phyloP scores from a whole-genome alignment of 2,888 invertebrate species.

The Hemicrepidius hirtus region DNA sequence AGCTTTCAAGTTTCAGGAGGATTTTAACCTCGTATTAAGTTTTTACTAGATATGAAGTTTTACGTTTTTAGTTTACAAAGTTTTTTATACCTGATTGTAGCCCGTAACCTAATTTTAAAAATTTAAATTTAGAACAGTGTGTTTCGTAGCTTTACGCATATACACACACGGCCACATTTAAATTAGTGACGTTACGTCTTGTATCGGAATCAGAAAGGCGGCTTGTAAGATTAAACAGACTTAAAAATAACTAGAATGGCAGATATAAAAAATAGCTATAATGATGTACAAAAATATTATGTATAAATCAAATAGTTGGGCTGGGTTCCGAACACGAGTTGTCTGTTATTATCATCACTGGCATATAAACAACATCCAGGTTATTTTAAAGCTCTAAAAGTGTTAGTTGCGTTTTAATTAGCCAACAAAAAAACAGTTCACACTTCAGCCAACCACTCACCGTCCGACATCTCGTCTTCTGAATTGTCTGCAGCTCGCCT shows the following conservation, averaged over 20 bases:
- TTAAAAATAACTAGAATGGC: conserved; percentile 1
- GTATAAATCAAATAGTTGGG: conserved; percentile 2
- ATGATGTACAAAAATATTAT: neutral
- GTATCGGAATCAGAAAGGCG: conserved; percentile 3
- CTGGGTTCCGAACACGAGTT: neutral
- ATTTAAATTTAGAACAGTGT: conserved; percentile 57
- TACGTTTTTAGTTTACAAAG: neutral
- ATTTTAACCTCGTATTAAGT: neutral
- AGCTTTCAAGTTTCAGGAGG: neutral
- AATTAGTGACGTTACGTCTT: conserved; percentile 28
- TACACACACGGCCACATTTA: conserved; percentile 11
- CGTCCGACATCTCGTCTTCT: conserved; percentile 72
- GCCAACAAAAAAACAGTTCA: conserved; percentile 69
- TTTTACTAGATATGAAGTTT: neutral
- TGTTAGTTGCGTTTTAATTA: conserved; percentile 68
- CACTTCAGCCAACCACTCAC: conserved; percentile 69
- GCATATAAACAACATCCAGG: neutral
- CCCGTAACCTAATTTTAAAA: conserved; percentile 59
- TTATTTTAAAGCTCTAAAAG: conserved; percentile 21
- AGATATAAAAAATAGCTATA: neutral
- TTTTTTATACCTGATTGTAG: conserved; percentile 35
- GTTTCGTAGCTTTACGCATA: conserved; percentile 3
- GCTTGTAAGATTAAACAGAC: neutral
- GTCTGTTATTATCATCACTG: conserved; percentile 1
- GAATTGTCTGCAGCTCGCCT: conserved; percentile 62